phyloP scores from a whole-genome alignment of 2,113 vertebrate genomes.

The Bettongia penicillata region DNA sequence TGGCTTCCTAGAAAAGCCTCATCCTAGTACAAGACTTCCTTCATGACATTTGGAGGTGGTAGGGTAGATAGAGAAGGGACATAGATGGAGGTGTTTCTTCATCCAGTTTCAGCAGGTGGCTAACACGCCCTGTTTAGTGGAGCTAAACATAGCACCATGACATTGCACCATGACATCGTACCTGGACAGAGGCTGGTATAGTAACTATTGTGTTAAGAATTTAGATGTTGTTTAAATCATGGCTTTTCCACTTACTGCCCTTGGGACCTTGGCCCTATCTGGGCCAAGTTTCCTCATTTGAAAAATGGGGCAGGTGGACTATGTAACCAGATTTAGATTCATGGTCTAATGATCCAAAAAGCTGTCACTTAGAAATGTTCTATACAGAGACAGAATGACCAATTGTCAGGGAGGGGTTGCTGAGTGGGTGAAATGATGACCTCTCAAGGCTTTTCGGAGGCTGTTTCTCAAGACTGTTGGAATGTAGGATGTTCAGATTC shows the following conservation, averaged over 20 bases:
- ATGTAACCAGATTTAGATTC: background rate
- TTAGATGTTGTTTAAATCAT: background rate
- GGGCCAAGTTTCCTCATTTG: background rate
- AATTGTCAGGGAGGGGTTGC: background rate
- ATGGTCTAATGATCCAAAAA: background rate
- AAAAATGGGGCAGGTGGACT: background rate
- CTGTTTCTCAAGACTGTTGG: background rate
- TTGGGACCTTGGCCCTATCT: background rate
- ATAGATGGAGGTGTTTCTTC: background rate
- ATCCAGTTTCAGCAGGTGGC: background rate
- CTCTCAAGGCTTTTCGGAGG: background rate
- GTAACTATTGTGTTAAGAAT: background rate
- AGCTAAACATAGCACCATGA: background rate
- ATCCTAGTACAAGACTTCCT: background rate
- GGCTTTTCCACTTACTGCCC: background rate
- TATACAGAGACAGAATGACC: background rate
- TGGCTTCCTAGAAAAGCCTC: background rate
- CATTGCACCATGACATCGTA: background rate
- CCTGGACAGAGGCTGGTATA: background rate
- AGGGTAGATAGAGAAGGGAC: background rate
- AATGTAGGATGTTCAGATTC: background rate
- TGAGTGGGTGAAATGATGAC: background rate
- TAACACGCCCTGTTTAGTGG: background rate
- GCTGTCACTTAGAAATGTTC: background rate
- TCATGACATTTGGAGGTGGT: background rate